These are phyloP conservation scores for Centroberyx gerrardi DNA, from an alignment of 2,797 vertebrate species.

Conservation along the genomic window DNA sequence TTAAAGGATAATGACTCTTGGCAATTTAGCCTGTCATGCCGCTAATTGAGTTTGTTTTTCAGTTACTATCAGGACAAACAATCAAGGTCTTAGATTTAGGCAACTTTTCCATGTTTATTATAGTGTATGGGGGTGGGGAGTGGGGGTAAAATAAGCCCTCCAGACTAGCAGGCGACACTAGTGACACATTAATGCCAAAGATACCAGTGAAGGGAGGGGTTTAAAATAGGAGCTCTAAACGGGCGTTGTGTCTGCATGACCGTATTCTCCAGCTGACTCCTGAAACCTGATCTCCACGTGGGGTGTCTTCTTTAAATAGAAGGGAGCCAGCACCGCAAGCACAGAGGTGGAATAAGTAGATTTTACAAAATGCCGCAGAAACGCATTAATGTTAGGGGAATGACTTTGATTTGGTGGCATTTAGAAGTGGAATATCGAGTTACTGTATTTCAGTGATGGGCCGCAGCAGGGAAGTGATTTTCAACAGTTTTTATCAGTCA, in stretches of 20 bases:
- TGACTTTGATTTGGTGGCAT: not conserved
- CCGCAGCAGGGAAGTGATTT: not conserved
- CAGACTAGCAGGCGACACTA: constrained; percentile 60
- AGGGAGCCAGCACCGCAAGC: constrained; percentile 43
- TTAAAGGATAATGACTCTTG: not conserved
- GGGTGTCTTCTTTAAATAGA: constrained; percentile 69
- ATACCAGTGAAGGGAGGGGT: constrained; percentile 62
- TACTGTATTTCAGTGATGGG: not conserved
- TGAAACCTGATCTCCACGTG: constrained; percentile 60
- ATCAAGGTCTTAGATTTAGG: not conserved
- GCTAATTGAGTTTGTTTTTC: too few species aligned
- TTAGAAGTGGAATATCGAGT: not conserved
- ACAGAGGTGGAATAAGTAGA: constrained; percentile 13
- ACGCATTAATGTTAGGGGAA: not conserved
- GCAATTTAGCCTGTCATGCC: not conserved
- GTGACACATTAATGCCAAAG: constrained; percentile 65
- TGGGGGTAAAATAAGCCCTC: not conserved
- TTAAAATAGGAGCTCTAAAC: constrained; percentile 69
- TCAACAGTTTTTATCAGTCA: not conserved
- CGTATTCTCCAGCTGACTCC: constrained; percentile 68
- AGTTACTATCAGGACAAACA: not conserved
- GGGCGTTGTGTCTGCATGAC: constrained; percentile 57
- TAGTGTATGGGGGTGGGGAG: too few species aligned
- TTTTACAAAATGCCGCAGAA: not conserved
- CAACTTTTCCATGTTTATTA: not conserved